These are phyloP conservation scores for Crotalus helleri DNA, from an alignment of 2,113 vertebrate genomes.

Conservation along the genomic window DNA sequence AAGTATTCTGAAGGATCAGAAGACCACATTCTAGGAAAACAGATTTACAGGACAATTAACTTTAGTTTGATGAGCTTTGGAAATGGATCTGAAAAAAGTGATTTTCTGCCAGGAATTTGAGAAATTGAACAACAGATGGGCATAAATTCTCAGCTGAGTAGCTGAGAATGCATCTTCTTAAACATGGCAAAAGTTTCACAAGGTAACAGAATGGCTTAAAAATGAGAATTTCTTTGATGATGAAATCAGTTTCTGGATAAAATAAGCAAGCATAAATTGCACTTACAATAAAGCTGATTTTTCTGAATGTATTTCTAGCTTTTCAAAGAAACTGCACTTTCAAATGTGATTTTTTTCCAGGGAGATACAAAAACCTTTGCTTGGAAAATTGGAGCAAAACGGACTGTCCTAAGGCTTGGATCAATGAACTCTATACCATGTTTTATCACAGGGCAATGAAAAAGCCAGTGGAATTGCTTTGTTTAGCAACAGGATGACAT, in stretches of 20 bases:
- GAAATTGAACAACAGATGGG: background rate
- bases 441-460: background rate
- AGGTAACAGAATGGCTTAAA: background rate
- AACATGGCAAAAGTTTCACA: background rate
- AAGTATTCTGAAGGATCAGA: background rate
- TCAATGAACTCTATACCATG: background rate
- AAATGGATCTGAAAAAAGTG: background rate
- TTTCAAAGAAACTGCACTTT: background rate
- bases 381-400: background rate
- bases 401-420: background rate
- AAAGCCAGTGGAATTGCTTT: background rate
- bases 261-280: background rate
- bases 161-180: background rate
- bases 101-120: background rate
- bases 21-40: background rate
- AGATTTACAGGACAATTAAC: background rate
- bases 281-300: background rate
- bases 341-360: no score
- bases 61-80: background rate
- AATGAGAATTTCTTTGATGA: background rate
- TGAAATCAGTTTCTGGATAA: background rate
- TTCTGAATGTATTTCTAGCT: background rate
- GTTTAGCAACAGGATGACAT: background rate
- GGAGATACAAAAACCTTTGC: background rate
- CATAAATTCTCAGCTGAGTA: background rate